Evolutionary conservation across 1,140 invertebrate species (phyloP).

Genomic region (Ptiloglossa arizonensis): DNA sequence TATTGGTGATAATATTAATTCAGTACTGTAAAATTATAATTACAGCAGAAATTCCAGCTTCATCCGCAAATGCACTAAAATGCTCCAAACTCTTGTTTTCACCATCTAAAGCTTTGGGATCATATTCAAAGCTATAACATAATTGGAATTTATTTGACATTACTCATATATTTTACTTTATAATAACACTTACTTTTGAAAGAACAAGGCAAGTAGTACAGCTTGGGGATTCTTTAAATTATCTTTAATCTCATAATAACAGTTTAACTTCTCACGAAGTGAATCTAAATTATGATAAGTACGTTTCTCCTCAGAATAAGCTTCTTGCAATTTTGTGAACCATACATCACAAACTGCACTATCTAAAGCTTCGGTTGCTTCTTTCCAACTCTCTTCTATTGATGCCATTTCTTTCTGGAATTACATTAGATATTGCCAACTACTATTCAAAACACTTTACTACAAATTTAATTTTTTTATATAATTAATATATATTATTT

Average conservation of each 20-base stretch:
- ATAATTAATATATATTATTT: background rate
- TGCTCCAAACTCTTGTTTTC: conserved; percentile 80
- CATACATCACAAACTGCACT: conserved; percentile 71
- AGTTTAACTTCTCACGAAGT: conserved; percentile 78
- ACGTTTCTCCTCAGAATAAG: conserved; percentile 78
- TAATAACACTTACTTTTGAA: conserved; percentile 81
- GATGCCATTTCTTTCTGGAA: conserved; percentile 71
- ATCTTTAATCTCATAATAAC: conserved; percentile 80
- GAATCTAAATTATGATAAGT: conserved; percentile 81
- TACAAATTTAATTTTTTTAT: background rate
- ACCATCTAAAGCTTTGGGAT: conserved; percentile 80
- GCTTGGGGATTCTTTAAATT: conserved; percentile 80
- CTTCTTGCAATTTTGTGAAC: conserved; percentile 73
- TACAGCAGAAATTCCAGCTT: conserved; percentile 77
- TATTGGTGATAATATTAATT: background rate
- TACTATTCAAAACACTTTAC: background rate
- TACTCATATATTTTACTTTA: background rate
- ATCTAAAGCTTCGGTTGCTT: conserved; percentile 74
- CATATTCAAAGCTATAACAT: conserved; percentile 80
- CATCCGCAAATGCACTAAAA: conserved; percentile 79
- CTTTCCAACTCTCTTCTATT: conserved; percentile 77
- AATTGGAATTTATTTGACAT: background rate
- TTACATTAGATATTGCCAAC: background rate
- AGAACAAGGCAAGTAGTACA: conserved; percentile 82
- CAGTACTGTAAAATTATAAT: conserved; percentile 37